phyloP scores from a whole-genome alignment of 2,113 vertebrate genomes.

The Corythornis cristatus region DNA sequence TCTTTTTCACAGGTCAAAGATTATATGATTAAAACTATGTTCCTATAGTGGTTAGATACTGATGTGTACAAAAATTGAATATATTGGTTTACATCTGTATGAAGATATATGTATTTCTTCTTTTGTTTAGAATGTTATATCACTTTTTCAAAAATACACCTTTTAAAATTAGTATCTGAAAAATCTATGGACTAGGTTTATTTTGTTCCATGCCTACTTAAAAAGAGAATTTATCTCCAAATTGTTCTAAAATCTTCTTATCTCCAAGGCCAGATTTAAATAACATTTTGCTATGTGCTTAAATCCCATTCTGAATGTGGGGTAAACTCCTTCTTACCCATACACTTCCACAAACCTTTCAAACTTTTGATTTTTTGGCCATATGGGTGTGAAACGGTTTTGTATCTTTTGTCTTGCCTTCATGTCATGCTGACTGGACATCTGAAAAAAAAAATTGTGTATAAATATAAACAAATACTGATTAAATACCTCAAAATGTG shows the following conservation, averaged over 20 bases:
- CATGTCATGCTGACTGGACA: not conserved
- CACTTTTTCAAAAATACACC: not conserved
- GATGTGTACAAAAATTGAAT: not conserved
- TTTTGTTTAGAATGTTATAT: not conserved
- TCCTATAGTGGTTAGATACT: not conserved
- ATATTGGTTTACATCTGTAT: not conserved
- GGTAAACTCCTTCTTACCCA: not conserved
- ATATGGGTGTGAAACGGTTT: not conserved
- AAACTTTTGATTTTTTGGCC: not conserved
- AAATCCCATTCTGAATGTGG: not conserved
- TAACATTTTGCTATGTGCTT: not conserved
- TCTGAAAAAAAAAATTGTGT: not conserved
- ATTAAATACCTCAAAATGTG: constrained; percentile 35
- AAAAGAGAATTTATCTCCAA: not conserved
- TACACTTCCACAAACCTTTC: not conserved
- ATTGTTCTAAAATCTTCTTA: not conserved
- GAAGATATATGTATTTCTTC: not conserved
- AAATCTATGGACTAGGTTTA: not conserved
- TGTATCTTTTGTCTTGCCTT: not conserved
- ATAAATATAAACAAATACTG: not conserved
- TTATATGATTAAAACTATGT: not conserved
- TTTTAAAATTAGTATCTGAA: not conserved
- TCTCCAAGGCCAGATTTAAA: not conserved
- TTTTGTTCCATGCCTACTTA: not conserved
- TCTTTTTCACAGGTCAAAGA: not conserved